Evolutionary conservation across 2,113 vertebrate species (phyloP).

Genomic region (Ammodytes dubius): DNA sequence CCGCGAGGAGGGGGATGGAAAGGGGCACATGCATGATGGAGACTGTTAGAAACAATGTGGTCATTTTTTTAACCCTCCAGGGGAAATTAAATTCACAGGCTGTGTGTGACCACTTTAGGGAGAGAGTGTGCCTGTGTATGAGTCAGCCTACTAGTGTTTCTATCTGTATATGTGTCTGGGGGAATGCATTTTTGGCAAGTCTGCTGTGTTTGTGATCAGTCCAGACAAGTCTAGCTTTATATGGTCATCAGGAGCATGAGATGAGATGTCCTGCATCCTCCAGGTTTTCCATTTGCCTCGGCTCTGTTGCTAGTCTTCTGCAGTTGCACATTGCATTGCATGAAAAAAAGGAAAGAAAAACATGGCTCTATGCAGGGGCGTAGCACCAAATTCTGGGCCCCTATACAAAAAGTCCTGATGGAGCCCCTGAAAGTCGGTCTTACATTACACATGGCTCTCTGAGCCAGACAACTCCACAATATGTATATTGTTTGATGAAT

Average conservation of each 20-base stretch:
- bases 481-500: no score
- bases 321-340: background rate
- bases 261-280: slow-evolving; percentile 42
- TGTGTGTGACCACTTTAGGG: slow-evolving; percentile 61
- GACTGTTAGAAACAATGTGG: slow-evolving; percentile 43
- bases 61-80: slow-evolving; percentile 43
- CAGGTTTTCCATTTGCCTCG: slow-evolving; percentile 59
- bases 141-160: background rate
- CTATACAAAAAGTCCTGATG: no score
- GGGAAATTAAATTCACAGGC: slow-evolving; percentile 53
- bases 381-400: no score
- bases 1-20: slow-evolving; percentile 9
- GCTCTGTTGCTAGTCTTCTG: slow-evolving; percentile 54
- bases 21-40: background rate
- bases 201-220: slow-evolving; percentile 50
- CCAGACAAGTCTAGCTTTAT: slow-evolving; percentile 71
- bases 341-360: background rate
- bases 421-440: no score
- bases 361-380: background rate
- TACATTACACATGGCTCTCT: no score
- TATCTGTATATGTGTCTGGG: background rate
- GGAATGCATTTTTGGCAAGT: slow-evolving; percentile 40
- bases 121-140: slow-evolving; percentile 24
- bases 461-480: no score
- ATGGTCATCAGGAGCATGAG: slow-evolving; percentile 71